Percentiles rank a stretch among this genome's conserved stretches.
Evolutionary conservation across 1,140 invertebrate genomes (phyloP).

Genomic region (Drosophila willistoni): DNA sequence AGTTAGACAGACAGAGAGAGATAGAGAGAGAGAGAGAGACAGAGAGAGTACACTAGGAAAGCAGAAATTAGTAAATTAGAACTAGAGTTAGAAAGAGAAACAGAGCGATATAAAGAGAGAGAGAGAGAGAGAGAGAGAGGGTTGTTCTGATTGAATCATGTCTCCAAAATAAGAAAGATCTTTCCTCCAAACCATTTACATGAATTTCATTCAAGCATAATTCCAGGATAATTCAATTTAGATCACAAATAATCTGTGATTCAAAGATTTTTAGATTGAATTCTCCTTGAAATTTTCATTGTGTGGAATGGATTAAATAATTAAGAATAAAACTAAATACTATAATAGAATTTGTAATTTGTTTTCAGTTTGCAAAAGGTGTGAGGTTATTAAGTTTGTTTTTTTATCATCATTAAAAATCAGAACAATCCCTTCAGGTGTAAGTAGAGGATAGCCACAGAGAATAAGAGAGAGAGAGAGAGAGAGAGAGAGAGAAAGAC

Average conservation of each 20-base stretch:
- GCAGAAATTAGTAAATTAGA: conserved; percentile 8
- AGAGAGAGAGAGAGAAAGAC: no score
- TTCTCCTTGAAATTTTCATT: no score
- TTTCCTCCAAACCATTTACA: no score
- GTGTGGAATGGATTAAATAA: no score
- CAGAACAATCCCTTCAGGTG: neutral
- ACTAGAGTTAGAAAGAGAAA: conserved; percentile 12
- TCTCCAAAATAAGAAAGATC: neutral
- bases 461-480: neutral
- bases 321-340: no score
- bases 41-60: conserved; percentile 13
- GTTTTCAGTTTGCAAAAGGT: no score
- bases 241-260: no score
- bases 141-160: neutral
- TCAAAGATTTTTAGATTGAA: no score
- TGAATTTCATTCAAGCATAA: no score
- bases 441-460: neutral
- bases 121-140: neutral
- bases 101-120: neutral
- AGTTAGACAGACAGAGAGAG: neutral
- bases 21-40: neutral
- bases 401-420: no score
- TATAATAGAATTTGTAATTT: no score
- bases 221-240: neutral
- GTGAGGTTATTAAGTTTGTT: no score